phyloP scores from a whole-genome alignment of 1,140 invertebrate species.

The Aricia agestis region DNA sequence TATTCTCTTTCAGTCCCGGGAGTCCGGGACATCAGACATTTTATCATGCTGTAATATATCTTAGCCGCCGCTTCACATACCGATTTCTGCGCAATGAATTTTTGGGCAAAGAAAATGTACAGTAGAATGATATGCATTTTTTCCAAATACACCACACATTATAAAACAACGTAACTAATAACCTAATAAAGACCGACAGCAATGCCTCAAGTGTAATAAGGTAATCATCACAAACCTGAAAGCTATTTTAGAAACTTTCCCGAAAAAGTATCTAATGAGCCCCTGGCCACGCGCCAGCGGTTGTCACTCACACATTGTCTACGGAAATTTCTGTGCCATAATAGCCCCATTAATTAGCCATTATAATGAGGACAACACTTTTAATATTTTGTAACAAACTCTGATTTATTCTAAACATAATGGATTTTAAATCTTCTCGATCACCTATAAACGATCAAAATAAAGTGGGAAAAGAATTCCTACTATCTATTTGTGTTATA shows the following conservation, averaged over 20 bases:
- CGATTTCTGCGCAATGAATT: too few species aligned
- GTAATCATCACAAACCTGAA: constrained; percentile 1
- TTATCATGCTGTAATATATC: too few species aligned
- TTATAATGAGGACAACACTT: not conserved
- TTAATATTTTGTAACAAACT: not conserved
- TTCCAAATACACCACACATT: too few species aligned
- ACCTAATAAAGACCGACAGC: not conserved
- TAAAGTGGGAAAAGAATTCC: not conserved
- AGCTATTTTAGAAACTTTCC: not conserved
- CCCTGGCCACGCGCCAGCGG: not conserved
- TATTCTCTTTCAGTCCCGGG: too few species aligned
- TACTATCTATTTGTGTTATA: not conserved
- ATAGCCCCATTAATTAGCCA: not conserved
- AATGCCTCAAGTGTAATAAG: not conserved
- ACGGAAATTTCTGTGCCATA: not conserved
- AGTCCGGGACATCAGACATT: too few species aligned
- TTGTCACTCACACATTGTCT: not conserved
- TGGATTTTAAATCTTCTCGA: not conserved
- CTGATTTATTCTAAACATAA: too few species aligned
- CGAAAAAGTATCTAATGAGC: constrained; percentile 10
- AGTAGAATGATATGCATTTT: too few species aligned
- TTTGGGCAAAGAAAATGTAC: too few species aligned
- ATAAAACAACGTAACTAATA: not conserved
- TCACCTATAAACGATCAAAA: not conserved
- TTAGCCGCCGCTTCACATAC: too few species aligned